Evolutionary conservation across 2,888 invertebrate species (phyloP), one percentile per base, ranked within the genome.

Genomic region (Bombyx huttoni): DNA sequence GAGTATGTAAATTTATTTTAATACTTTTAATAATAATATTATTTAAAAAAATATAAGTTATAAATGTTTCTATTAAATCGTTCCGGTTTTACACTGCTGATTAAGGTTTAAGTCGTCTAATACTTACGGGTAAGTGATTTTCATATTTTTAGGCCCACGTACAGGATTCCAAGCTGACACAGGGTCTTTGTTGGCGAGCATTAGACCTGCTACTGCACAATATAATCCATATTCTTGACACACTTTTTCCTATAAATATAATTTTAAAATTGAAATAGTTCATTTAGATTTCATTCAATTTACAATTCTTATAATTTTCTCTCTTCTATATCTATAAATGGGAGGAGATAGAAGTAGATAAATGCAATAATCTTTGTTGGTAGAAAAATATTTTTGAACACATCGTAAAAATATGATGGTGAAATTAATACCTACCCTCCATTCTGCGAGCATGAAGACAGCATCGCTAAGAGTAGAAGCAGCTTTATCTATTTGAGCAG

Each of bases 151-250:
- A 13, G 89, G 87, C 1, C 91, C 92, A 61, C 90, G 89, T 0
- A 94, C 91, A 52, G 94, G 94, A 78, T 92, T 93, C 94, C 94
- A 95, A 40, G 91, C 92, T 12, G 91, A 90, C 1, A 92, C 87
- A 13, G 92, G 93, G 33, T 91, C 86, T 67, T 89, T 84, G 76
- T 95, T 95, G 24, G 90, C 78, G 7, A 92, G 78, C 95, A 95
- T 95, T 33, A 93, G 73, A 33, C 94, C 93, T 50, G 93, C 89
- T 13, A 93, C 89, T 14, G 90, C 89, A 24, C 90, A 81, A 70
- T 91, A 93, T 58, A 92, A 77, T 24, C 93, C 93, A 73, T 90
- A 91, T 64, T 86, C 82, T 62, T 84, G 85, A 52, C 86, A 85
- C 63, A 80, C 72, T 62, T 83, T 86, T 64, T 89, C 89, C 89